Base-by-base conservation (phyloP, 1,140 invertebrate genomes). In the Temnothorax curvispinosus region DNA sequence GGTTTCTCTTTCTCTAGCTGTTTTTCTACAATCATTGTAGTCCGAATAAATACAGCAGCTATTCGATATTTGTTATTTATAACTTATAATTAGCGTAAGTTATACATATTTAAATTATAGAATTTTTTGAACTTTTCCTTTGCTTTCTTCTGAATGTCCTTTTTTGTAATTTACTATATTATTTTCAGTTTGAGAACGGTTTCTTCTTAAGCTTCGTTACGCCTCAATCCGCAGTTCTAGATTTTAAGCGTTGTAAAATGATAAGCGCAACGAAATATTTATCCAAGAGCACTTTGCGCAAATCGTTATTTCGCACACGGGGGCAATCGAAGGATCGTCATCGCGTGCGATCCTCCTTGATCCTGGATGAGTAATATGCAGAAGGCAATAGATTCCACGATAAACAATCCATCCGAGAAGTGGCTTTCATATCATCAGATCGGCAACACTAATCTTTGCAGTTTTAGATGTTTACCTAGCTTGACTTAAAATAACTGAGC, bases 281-380 rank as follows among this genome's bases (percentile, higher is more conserved):
- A 38, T 58, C 15, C 67, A 58, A 71, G 65, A 81, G 52, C 27
- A 47, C 52, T 72, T 81, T 71, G 35, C 65, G 67, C 78, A 82
- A 72, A 82, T 72, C 78, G 78, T 82, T 56, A 56, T 44, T 82
- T 72, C 58, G 38, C 78, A n/a, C n/a, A 67, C n/a, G 38, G 41
- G 41, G 38, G 5, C 52, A 41, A 47, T 58, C 18, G 50, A 35
- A 18, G 15, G 52, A 58, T 47, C 50, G 15, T 71, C 38, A 72
- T 82, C 52, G 38, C 65, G 52, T 9, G 38, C 0, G 21, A 81
- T 81, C 15, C 13, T 7, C 18, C 18, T 72, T 74, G 65, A 60
- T 18, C 80, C 44, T 60, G 67, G 52, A 82, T 82, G 54, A 82
- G 67, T 72, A 82, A 82, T 67, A 67, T 54, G 32, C 21, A 41